These are phyloP conservation scores for Empis stercorea DNA, from an alignment of 2,888 invertebrate species.

Conservation along the genomic window DNA sequence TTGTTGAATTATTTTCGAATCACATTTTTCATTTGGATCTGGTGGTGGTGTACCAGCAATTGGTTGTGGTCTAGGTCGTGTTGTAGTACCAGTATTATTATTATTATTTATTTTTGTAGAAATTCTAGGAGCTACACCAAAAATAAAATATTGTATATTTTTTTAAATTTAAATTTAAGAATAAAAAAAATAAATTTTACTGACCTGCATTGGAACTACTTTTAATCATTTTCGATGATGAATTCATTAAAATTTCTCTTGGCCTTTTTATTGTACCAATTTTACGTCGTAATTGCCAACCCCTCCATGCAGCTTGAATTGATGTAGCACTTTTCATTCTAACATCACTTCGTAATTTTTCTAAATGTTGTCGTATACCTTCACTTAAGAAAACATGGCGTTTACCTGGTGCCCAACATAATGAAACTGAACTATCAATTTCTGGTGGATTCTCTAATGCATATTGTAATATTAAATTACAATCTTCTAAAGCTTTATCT, in stretches of 20 bases:
- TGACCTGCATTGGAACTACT: constrained; percentile 25
- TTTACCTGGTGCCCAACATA: constrained; percentile 84
- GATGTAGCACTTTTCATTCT: constrained; percentile 68
- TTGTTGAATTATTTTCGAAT: constrained; percentile 77
- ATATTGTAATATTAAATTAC: constrained; percentile 59
- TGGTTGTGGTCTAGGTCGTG: constrained; percentile 76
- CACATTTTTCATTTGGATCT: constrained; percentile 72
- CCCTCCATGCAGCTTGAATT: constrained; percentile 77
- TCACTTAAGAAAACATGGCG: constrained; percentile 90
- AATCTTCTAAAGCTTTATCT: constrained; percentile 63
- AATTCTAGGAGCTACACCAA: constrained; percentile 25
- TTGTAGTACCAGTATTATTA: constrained; percentile 25
- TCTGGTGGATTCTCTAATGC: constrained; percentile 49
- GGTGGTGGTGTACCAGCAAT: constrained; percentile 84
- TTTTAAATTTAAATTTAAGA: background rate
- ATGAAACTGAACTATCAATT: constrained; percentile 46
- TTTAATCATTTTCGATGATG: constrained; percentile 20
- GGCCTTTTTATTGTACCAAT: constrained; percentile 43
- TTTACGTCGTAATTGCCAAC: constrained; percentile 55
- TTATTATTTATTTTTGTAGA: constrained; percentile 28
- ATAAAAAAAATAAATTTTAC: background rate
- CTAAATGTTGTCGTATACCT: constrained; percentile 80
- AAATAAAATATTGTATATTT: constrained; percentile 1
- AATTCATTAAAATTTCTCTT: constrained; percentile 17
- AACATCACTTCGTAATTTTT: constrained; percentile 64